These are phyloP conservation scores for Probosciger aterrimus DNA, from an alignment of 2,113 vertebrate genomes.

Conservation along the genomic window DNA sequence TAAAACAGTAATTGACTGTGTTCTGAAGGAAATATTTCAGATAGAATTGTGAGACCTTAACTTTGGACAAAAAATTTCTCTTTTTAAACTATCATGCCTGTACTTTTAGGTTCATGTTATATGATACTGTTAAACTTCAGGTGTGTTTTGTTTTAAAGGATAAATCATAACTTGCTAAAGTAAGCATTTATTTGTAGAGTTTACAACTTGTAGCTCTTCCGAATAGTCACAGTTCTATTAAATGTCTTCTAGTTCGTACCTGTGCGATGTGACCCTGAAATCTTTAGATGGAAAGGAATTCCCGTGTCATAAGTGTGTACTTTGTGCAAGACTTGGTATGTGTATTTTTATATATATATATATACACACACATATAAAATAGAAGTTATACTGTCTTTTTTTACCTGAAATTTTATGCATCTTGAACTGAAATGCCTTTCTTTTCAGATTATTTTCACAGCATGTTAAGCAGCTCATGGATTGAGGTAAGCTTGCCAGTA, in stretches of 20 bases:
- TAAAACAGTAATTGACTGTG: background rate
- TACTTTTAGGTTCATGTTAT: background rate
- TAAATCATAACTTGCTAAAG: background rate
- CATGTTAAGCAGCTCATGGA: conserved; percentile 97
- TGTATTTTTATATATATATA: background rate
- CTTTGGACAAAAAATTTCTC: background rate
- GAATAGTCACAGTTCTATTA: background rate
- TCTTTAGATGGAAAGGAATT: conserved; percentile 95
- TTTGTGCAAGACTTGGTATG: conserved; percentile 95
- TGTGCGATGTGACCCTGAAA: conserved; percentile 91
- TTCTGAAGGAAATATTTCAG: background rate
- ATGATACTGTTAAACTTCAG: background rate
- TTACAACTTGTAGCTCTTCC: background rate
- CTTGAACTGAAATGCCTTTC: conserved; percentile 50
- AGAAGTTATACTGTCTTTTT: background rate
- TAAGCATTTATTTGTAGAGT: background rate
- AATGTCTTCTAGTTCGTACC: conserved; percentile 80
- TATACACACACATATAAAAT: background rate
- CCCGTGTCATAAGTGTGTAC: conserved; percentile 93
- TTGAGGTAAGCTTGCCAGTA: conserved; percentile 82
- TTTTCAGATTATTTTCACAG: conserved; percentile 94
- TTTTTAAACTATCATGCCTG: background rate
- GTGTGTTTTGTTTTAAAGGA: background rate
- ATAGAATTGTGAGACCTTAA: background rate
- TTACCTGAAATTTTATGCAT: background rate